These are phyloP conservation scores for Thunnus albacares DNA, from an alignment of 2,797 vertebrate species.

Conservation along the genomic window DNA sequence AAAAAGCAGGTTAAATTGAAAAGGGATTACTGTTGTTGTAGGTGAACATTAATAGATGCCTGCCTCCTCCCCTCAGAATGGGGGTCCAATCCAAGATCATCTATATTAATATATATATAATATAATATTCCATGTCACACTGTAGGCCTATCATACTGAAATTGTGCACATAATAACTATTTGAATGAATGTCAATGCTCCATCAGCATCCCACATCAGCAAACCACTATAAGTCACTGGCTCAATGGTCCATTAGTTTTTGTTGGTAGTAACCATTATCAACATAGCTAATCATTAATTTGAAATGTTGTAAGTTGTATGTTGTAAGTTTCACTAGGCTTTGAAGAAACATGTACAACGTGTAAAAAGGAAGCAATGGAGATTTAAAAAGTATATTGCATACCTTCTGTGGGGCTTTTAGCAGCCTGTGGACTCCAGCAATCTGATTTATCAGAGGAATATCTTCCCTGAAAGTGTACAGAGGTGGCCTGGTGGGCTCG, in stretches of 20 bases:
- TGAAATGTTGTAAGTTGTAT: background rate
- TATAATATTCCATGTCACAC: slow-evolving; percentile 50
- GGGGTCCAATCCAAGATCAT: slow-evolving; percentile 39
- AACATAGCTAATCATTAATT: slow-evolving; percentile 66
- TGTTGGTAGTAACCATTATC: slow-evolving; percentile 61
- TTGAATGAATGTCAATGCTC: slow-evolving; percentile 39
- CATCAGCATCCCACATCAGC: slow-evolving; percentile 60
- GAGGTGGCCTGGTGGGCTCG: slow-evolving; percentile 92
- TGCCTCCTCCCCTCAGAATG: slow-evolving; percentile 29
- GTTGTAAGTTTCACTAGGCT: slow-evolving; percentile 11
- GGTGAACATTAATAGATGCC: slow-evolving; percentile 66
- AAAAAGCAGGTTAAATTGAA: slow-evolving; percentile 41
- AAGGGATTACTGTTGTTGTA: slow-evolving; percentile 43
- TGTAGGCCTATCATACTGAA: slow-evolving; percentile 26
- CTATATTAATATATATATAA: slow-evolving; percentile 37
- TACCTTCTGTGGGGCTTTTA: slow-evolving; percentile 95
- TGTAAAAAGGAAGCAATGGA: background rate
- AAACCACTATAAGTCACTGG: slow-evolving; percentile 34
- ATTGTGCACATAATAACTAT: slow-evolving; percentile 29
- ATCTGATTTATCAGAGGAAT: slow-evolving; percentile 93
- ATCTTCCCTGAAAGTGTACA: slow-evolving; percentile 93
- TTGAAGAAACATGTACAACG: slow-evolving; percentile 17
- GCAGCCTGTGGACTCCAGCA: slow-evolving; percentile 92
- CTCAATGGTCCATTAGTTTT: slow-evolving; percentile 48
- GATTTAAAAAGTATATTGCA: background rate